Evolutionary conservation across 2,113 vertebrate genomes (phyloP).

Genomic region (Lepisosteus osseus): DNA sequence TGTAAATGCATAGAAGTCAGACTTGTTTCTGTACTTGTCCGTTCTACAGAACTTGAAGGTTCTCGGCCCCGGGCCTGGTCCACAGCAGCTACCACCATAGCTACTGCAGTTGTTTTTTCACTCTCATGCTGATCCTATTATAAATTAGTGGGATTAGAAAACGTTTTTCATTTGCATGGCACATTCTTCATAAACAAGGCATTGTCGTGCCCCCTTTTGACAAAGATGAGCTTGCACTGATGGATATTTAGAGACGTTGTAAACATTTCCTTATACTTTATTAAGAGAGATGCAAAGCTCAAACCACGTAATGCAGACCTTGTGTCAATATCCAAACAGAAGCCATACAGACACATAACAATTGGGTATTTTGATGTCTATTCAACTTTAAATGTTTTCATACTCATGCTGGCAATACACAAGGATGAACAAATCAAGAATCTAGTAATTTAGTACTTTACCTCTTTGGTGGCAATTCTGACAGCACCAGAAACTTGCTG

Average conservation of each 20-base stretch:
- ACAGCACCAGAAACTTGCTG: constrained; percentile 66
- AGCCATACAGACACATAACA: too few species aligned
- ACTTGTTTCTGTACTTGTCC: constrained; percentile 66
- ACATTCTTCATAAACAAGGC: not conserved
- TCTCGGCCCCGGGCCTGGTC: constrained; percentile 82
- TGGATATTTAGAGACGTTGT: too few species aligned
- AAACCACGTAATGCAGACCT: not conserved
- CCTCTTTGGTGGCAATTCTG: constrained; percentile 54
- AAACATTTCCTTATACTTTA: not conserved
- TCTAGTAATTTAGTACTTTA: constrained; percentile 32
- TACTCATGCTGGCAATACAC: constrained; percentile 21
- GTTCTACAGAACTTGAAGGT: constrained; percentile 67
- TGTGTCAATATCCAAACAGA: not conserved
- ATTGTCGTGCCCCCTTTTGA: not conserved
- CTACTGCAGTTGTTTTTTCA: constrained; percentile 77
- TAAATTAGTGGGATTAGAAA: constrained; percentile 40
- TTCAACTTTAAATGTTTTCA: too few species aligned
- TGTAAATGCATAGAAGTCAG: constrained; percentile 65
- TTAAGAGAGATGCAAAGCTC: not conserved
- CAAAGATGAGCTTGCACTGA: not conserved
- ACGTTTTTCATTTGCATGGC: constrained; percentile 7
- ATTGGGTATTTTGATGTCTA: too few species aligned
- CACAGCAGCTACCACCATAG: constrained; percentile 83
- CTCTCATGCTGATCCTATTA: constrained; percentile 65
- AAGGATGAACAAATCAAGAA: constrained; percentile 1